These are phyloP conservation scores for Channa argus DNA, from an alignment of 2,113 vertebrate species.

Conservation along the genomic window DNA sequence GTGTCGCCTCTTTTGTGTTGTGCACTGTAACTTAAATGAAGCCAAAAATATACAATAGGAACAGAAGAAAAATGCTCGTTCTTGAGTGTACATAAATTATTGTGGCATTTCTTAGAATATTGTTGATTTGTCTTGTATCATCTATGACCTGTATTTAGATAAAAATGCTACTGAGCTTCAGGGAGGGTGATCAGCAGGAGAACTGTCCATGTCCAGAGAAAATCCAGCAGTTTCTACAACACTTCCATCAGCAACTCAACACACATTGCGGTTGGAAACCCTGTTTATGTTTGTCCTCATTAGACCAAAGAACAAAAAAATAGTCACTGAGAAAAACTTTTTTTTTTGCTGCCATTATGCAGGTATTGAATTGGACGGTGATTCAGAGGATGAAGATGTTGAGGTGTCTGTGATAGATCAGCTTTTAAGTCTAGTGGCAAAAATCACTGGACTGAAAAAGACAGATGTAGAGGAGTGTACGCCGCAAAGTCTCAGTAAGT, in stretches of 20 bases:
- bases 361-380: conserved; percentile 90
- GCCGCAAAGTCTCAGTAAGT: conserved; percentile 85
- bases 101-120: neutral
- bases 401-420: conserved; percentile 87
- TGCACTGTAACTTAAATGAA: too few relatives aligned
- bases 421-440: conserved; percentile 86
- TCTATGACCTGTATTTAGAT: conserved; percentile 79
- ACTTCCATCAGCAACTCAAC: conserved; percentile 91
- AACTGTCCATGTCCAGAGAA: conserved; percentile 90
- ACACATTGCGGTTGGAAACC: conserved; percentile 88
- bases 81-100: neutral
- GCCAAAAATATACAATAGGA: neutral
- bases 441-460: conserved; percentile 85
- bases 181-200: conserved; percentile 86
- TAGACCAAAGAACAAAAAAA: conserved; percentile 1
- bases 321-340: neutral
- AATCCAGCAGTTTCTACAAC: conserved; percentile 88
- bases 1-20: too few relatives aligned
- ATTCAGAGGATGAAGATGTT: conserved; percentile 79
- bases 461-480: conserved; percentile 81
- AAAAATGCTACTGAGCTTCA: conserved; percentile 94
- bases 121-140: neutral
- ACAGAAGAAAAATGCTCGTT: neutral
- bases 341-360: conserved; percentile 30
- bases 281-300: conserved; percentile 21